phyloP scores from a whole-genome alignment of 2,113 vertebrate species.

The Nanger granti region DNA sequence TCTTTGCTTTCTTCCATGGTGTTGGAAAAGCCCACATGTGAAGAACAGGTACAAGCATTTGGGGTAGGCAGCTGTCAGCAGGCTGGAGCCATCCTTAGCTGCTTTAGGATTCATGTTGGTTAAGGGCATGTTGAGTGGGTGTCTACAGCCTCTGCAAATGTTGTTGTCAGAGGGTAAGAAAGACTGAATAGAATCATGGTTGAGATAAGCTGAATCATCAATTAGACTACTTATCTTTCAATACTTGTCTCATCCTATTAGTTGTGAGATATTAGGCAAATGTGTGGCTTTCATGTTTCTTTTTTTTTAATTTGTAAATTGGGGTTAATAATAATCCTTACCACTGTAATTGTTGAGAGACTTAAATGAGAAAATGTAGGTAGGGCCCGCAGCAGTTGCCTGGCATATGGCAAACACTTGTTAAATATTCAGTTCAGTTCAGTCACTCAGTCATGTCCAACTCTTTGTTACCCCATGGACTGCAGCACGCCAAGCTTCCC shows the following conservation, averaged over 20 bases:
- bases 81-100: neutral
- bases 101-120: neutral
- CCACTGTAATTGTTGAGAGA: neutral
- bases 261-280: neutral
- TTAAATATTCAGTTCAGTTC: neutral
- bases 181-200: neutral
- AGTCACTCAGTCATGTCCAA: neutral
- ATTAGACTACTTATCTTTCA: neutral
- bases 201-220: neutral
- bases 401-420: neutral
- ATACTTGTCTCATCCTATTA: neutral
- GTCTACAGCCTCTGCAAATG: neutral
- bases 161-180: neutral
- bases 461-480: neutral
- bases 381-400: neutral
- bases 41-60: neutral
- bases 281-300: neutral
- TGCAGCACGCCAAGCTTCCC: neutral
- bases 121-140: neutral
- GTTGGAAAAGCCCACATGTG: neutral
- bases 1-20: neutral
- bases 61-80: neutral
- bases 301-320: neutral
- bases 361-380: neutral
- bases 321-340: neutral